phyloP scores from a whole-genome alignment of 2,888 invertebrate genomes.

The Xestia rhomboidea region DNA sequence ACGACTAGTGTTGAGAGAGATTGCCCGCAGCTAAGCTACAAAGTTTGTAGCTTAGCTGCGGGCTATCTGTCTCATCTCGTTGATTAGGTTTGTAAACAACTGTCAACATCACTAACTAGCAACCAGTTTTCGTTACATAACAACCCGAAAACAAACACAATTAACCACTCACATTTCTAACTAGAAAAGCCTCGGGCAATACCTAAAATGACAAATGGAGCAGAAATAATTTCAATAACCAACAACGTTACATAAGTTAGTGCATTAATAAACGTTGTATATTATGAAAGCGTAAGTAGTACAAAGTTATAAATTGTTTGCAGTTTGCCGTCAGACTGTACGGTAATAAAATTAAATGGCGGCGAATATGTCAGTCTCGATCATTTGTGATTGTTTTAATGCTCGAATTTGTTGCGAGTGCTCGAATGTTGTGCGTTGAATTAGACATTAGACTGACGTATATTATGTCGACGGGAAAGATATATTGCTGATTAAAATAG shows the following conservation, averaged over 20 bases:
- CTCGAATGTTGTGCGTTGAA: slow-evolving; percentile 37
- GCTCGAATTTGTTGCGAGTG: slow-evolving; percentile 43
- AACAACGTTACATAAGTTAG: slow-evolving; percentile 29
- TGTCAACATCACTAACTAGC: slow-evolving; percentile 34
- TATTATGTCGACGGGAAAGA: slow-evolving; percentile 35
- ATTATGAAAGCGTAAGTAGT: slow-evolving; percentile 52
- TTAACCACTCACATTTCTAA: slow-evolving; percentile 24
- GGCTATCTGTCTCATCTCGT: slow-evolving; percentile 6
- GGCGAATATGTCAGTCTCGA: slow-evolving; percentile 57
- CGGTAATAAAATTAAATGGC: slow-evolving; percentile 66
- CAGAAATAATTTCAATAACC: slow-evolving; percentile 54
- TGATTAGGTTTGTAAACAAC: slow-evolving; percentile 32
- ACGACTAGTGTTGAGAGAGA: neutral
- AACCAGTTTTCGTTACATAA: slow-evolving; percentile 18
- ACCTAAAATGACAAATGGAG: slow-evolving; percentile 56
- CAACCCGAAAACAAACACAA: slow-evolving; percentile 40
- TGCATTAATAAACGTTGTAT: slow-evolving; percentile 51
- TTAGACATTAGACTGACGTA: slow-evolving; percentile 48
- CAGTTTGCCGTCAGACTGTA: slow-evolving; percentile 52
- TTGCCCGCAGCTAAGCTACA: neutral
- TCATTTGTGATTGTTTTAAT: slow-evolving; percentile 65
- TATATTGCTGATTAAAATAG: slow-evolving; percentile 54
- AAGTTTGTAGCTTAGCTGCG: neutral
- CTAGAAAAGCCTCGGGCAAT: slow-evolving; percentile 38
- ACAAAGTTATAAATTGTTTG: slow-evolving; percentile 63